These are phyloP conservation scores for Lissocephala sabroskyi DNA, from an alignment of 2,888 invertebrate species.

Conservation along the genomic window DNA sequence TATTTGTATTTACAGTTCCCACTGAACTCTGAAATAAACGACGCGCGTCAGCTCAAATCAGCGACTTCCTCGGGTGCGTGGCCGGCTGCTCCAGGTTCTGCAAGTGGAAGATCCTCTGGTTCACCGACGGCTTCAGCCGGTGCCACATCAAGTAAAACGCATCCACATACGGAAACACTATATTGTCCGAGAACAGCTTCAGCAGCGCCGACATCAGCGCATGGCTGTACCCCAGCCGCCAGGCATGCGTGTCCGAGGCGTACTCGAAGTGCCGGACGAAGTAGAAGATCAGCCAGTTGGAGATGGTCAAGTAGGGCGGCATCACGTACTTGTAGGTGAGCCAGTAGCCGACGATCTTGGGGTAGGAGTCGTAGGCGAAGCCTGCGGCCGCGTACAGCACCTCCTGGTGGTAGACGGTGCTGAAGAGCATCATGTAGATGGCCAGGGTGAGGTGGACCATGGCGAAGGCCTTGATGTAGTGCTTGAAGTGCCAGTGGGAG, in stretches of 20 bases:
- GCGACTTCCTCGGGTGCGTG: too few species aligned
- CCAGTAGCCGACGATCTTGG: conserved; percentile 37
- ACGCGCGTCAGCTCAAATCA: too few species aligned
- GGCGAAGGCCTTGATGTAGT: conserved; percentile 4
- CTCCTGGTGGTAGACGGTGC: conserved; percentile 2
- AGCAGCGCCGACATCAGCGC: conserved; percentile 21
- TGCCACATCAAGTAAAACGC: conserved; percentile 38
- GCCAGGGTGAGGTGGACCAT: conserved; percentile 20
- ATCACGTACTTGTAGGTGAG: conserved; percentile 43
- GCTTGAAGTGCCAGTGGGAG: conserved; percentile 23
- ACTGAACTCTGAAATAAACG: not conserved
- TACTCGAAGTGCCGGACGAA: conserved; percentile 27
- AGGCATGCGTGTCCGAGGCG: conserved; percentile 25
- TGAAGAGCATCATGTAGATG: conserved; percentile 34
- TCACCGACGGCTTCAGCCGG: conserved; percentile 17
- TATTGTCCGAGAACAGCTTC: conserved; percentile 30
- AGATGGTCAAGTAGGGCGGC: conserved; percentile 27
- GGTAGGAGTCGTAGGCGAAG: conserved; percentile 22
- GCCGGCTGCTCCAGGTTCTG: not conserved
- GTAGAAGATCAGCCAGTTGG: conserved; percentile 33
- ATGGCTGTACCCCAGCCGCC: conserved; percentile 13
- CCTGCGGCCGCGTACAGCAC: conserved; percentile 35
- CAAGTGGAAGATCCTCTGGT: conserved; percentile 17
- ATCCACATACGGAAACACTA: conserved; percentile 31
- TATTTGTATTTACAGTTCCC: too few species aligned